Percentiles rank a stretch among this genome's conserved stretches.
These are phyloP conservation scores for Rhynchonycteris naso DNA, from an alignment of 2,797 vertebrate species.

Conservation along the genomic window DNA sequence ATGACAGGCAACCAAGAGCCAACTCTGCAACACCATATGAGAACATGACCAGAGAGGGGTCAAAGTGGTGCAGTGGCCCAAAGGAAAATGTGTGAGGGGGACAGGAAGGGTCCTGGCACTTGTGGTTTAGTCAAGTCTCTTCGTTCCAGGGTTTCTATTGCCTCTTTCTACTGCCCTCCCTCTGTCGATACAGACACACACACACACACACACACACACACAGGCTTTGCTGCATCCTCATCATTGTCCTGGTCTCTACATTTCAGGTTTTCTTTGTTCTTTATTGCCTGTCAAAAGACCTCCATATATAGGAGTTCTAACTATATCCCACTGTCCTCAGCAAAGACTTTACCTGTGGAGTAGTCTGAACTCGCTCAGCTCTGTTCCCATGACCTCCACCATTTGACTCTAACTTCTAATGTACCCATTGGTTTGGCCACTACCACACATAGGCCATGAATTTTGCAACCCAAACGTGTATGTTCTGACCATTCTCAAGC, in stretches of 20 bases:
- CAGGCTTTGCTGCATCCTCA: background rate
- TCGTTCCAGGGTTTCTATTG: background rate
- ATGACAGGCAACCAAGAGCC: background rate
- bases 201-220: background rate
- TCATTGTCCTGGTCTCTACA: background rate
- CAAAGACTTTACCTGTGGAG: background rate
- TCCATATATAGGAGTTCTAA: background rate
- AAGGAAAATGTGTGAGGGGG: background rate
- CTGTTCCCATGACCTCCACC: background rate
- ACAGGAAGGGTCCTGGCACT: background rate
- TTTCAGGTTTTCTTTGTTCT: background rate
- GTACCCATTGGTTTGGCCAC: background rate
- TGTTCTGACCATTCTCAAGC: background rate
- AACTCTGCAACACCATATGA: background rate
- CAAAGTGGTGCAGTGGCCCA: too few relatives aligned
- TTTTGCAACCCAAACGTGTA: background rate
- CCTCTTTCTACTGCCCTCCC: background rate
- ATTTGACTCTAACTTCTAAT: background rate
- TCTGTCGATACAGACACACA: background rate
- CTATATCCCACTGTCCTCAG: background rate
- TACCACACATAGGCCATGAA: accelerated
- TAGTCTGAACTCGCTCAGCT: background rate
- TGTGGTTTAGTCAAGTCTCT: background rate
- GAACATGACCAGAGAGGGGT: accelerated
- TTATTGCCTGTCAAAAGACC: background rate